Base-by-base conservation (phyloP, 1,140 invertebrate species). In the Sycobia sp. region DNA sequence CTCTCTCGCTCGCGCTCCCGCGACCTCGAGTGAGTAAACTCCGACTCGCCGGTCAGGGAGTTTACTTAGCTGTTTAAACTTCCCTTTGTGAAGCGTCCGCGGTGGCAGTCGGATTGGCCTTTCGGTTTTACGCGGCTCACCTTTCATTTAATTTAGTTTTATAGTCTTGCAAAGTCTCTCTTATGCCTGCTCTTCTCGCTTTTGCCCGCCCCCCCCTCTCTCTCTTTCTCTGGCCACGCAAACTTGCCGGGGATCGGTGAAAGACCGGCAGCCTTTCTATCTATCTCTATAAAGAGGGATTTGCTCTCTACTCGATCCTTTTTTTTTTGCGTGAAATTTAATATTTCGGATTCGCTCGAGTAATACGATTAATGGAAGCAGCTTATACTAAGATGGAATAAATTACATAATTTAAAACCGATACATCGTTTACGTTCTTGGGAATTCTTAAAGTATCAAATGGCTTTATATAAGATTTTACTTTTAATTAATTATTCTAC, bases 11-110 rank as follows among this genome's bases (percentile, higher is more conserved):
- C 11, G n/a, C 11, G n/a, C 18, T 34, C 20, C 2, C 20, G n/a
- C 9, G n/a, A n/a, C n/a, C n/a, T 50, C 51, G 20, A 29, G 39
- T 43, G 18, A 14, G 53, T 56, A 56, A 56, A 56, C 53, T 43
- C 2, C 16, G 29, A 43, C 32, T 44, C 25, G 14, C 18, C 39
- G 38, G 53, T 43, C 44, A 29, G 25, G 39, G 53, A 32, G 43
- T 57, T 57, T 57, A 23, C 55, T 57, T 57, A 57, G 20, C 55
- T 46, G 29, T 57, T 46, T 57, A 57, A 57, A 57, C 55, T 36
- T 46, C 22, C 27, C 55, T 57, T 57, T 57, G 29, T 57, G n/a
- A n/a, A n/a, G n/a, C n/a, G n/a, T n/a, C n/a, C n/a, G 29, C 43
- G 9, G 14, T 20, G 3, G 7, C 39, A 14, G 34, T 41, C 4